These are phyloP conservation scores for Pterobdella sp. DNA, from an alignment of 2,888 invertebrate genomes.

Conservation along the genomic window DNA sequence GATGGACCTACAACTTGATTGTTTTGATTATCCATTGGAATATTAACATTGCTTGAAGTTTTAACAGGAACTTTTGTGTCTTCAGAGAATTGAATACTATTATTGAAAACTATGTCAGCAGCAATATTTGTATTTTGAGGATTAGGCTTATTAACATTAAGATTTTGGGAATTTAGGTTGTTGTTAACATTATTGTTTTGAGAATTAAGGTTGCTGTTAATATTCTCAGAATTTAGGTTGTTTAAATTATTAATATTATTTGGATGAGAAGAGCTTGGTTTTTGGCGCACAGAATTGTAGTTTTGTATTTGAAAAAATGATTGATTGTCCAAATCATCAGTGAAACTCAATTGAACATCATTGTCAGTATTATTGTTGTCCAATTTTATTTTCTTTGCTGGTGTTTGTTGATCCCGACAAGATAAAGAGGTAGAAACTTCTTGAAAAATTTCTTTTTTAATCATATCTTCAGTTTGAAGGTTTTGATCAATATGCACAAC, in stretches of 20 bases:
- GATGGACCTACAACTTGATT: neutral
- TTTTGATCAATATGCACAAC: slow-evolving; percentile 32
- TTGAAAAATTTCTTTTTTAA: neutral
- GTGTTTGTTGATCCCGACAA: slow-evolving; percentile 16
- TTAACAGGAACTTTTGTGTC: too few relatives aligned
- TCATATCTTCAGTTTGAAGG: neutral
- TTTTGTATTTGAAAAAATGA: slow-evolving; percentile 1
- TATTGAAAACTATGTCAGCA: too few relatives aligned
- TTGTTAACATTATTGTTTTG: too few relatives aligned
- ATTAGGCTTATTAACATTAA: too few relatives aligned
- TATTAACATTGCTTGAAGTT: neutral
- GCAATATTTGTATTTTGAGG: too few relatives aligned
- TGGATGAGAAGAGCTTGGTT: too few relatives aligned
- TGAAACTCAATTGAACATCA: neutral
- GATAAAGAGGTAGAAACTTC: slow-evolving; percentile 15
- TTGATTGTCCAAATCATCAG: slow-evolving; percentile 27
- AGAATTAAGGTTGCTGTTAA: too few relatives aligned
- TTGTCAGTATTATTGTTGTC: slow-evolving; percentile 4
- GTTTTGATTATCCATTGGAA: neutral
- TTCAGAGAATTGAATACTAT: too few relatives aligned
- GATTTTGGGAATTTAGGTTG: too few relatives aligned
- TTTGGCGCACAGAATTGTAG: too few relatives aligned
- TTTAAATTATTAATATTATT: too few relatives aligned
- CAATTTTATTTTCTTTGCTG: slow-evolving; percentile 19
- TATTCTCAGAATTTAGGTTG: too few relatives aligned